These are phyloP conservation scores for Tonatia bakeri DNA, from an alignment of 2,113 vertebrate species.

Conservation along the genomic window DNA sequence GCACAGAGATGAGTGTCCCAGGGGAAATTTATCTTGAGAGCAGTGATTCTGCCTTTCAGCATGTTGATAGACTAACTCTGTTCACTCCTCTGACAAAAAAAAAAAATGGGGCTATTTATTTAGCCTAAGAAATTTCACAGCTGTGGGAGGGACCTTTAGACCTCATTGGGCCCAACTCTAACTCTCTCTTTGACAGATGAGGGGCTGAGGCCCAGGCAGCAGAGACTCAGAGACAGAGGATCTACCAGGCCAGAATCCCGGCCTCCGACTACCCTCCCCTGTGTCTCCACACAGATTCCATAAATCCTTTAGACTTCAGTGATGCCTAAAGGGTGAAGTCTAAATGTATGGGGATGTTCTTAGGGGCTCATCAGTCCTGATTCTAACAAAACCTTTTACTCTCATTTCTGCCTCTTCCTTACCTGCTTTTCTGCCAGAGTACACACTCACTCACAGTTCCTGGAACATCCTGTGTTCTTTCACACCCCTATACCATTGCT, in stretches of 20 bases:
- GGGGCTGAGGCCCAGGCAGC: not conserved
- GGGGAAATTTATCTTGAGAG: conserved; percentile 10
- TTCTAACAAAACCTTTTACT: not conserved
- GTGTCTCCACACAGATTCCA: not conserved
- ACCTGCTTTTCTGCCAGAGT: not conserved
- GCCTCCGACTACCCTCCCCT: not conserved
- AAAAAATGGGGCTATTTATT: not conserved
- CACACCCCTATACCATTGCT: not conserved
- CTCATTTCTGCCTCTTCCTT: not conserved
- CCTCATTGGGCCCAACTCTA: not conserved
- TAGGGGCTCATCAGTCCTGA: not conserved
- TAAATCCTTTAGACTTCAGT: not conserved
- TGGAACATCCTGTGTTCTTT: not conserved
- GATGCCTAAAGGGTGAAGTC: not conserved
- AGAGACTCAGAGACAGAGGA: not conserved
- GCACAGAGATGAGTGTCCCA: not conserved
- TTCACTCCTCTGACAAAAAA: not conserved
- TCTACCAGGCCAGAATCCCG: not conserved
- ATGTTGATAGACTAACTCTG: not conserved
- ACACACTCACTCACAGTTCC: not conserved
- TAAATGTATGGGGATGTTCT: not conserved
- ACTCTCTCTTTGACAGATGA: not conserved
- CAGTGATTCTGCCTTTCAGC: conserved; percentile 12
- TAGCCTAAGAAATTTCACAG: conserved; percentile 28
- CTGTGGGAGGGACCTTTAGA: not conserved